phyloP scores from a whole-genome alignment of 2,797 vertebrate genomes.

The Typhlichthys subterraneus region DNA sequence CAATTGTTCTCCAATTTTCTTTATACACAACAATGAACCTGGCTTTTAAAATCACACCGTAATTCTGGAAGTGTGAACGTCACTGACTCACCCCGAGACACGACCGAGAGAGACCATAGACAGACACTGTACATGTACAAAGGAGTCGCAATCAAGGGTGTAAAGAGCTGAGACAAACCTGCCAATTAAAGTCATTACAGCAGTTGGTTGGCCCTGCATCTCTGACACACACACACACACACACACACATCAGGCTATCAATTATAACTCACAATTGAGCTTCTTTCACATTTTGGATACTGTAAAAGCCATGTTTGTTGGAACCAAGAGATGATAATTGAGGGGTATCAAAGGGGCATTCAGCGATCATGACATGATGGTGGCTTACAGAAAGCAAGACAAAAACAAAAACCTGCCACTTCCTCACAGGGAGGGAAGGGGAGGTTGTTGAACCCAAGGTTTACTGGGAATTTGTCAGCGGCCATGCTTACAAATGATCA shows the following conservation, averaged over 20 bases:
- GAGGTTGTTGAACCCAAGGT: constrained; percentile 5
- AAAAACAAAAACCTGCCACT: constrained; percentile 13
- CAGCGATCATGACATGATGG: constrained; percentile 34
- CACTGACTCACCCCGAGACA: constrained; percentile 6
- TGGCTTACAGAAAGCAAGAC: constrained; percentile 30
- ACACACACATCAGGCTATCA: constrained; percentile 6
- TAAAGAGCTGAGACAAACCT: constrained; percentile 25
- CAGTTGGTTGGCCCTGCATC: background rate
- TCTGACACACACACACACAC: constrained; percentile 11
- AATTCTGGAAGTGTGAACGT: constrained; percentile 4
- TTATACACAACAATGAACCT: constrained; percentile 15
- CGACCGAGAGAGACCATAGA: background rate
- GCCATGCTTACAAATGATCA: constrained; percentile 22
- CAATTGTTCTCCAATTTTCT: constrained; percentile 16
- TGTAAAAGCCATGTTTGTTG: constrained; percentile 7
- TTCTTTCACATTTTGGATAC: background rate
- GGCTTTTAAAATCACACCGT: constrained; percentile 8
- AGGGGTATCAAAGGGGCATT: constrained; percentile 19
- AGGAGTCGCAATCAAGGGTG: constrained; percentile 22
- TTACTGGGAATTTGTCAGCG: constrained; percentile 14
- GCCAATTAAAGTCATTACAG: constrained; percentile 51
- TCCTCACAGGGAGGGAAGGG: constrained; percentile 4
- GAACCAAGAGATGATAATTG: constrained; percentile 37
- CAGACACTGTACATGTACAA: background rate
- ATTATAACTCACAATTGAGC: background rate